These are phyloP conservation scores for Anoplius nigerrimus DNA, from an alignment of 2,888 invertebrate genomes.

Conservation along the genomic window DNA sequence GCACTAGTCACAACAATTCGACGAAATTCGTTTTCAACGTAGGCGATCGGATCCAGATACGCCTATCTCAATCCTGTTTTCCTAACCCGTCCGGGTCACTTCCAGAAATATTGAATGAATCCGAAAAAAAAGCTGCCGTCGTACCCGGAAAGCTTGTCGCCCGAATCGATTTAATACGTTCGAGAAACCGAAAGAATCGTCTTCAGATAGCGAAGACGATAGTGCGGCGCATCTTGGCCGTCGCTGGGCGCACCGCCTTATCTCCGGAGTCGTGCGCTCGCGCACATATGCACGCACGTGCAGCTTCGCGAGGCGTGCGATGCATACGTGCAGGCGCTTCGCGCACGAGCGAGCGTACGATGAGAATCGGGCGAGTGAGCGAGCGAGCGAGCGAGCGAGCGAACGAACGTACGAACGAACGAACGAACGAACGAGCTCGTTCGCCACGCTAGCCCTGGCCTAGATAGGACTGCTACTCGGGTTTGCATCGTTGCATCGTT, in stretches of 20 bases:
- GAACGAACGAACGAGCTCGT: constrained; percentile 35
- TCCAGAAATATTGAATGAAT: no score
- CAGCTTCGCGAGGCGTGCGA: constrained; percentile 36
- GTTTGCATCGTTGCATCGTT: constrained; percentile 60
- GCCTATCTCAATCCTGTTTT: no score
- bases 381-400: constrained; percentile 24
- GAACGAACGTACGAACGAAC: constrained; percentile 21
- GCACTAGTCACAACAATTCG: no score
- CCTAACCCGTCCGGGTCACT: no score
- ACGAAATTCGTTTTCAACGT: no score
- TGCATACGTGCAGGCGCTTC: constrained; percentile 37
- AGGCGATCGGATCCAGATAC: no score
- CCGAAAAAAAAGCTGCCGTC: no score
- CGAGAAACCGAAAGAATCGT: no score
- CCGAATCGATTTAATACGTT: no score
- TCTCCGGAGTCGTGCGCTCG: no score
- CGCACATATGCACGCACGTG: constrained; percentile 29
- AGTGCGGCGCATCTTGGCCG: constrained; percentile 13
- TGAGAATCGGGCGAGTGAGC: constrained; percentile 17
- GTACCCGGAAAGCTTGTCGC: no score
- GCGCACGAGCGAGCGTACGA: constrained; percentile 31
- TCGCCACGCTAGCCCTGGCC: constrained; percentile 73
- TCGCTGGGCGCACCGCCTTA: constrained; percentile 1
- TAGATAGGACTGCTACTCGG: constrained; percentile 67
- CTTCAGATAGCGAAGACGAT: constrained; percentile 13